phyloP scores from a whole-genome alignment of 2,888 invertebrate species.

The Chrysomela aeneicollis region DNA sequence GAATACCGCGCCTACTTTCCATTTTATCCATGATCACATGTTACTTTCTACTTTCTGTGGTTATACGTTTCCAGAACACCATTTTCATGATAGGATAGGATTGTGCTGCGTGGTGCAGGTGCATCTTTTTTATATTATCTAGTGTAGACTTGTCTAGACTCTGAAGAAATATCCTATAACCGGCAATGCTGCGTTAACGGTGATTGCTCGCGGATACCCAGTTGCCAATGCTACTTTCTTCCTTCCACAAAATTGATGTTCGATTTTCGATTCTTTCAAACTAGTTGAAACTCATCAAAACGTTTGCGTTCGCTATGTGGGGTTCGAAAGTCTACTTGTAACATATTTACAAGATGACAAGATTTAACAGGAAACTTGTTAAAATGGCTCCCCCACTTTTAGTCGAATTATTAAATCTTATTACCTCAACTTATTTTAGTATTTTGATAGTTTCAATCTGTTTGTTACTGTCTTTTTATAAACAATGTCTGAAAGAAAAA shows the following conservation, averaged over 20 bases:
- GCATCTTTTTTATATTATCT: too few species aligned
- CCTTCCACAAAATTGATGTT: too few species aligned
- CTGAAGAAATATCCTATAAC: too few species aligned
- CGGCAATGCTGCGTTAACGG: background rate
- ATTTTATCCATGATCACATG: too few species aligned
- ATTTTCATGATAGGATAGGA: too few species aligned
- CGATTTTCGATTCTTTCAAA: conserved; percentile 17
- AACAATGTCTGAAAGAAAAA: conserved; percentile 43
- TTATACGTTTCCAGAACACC: too few species aligned
- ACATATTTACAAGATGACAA: conserved; percentile 30
- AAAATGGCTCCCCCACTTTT: conserved; percentile 39
- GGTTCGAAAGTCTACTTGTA: conserved; percentile 17
- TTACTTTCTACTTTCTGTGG: too few species aligned
- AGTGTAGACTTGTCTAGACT: too few species aligned
- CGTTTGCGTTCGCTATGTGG: conserved; percentile 32
- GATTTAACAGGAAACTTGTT: conserved; percentile 35
- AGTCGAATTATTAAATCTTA: conserved; percentile 11
- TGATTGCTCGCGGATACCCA: background rate
- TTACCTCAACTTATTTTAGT: conserved; percentile 24
- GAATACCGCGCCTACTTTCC: too few species aligned
- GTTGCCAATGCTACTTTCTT: conserved; percentile 13
- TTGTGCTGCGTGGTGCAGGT: too few species aligned
- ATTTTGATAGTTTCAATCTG: conserved; percentile 22
- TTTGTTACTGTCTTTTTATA: conserved; percentile 32
- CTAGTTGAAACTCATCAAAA: conserved; percentile 34